Base-by-base conservation (phyloP, 1,140 invertebrate genomes). In the Piezodorus guildinii region DNA sequence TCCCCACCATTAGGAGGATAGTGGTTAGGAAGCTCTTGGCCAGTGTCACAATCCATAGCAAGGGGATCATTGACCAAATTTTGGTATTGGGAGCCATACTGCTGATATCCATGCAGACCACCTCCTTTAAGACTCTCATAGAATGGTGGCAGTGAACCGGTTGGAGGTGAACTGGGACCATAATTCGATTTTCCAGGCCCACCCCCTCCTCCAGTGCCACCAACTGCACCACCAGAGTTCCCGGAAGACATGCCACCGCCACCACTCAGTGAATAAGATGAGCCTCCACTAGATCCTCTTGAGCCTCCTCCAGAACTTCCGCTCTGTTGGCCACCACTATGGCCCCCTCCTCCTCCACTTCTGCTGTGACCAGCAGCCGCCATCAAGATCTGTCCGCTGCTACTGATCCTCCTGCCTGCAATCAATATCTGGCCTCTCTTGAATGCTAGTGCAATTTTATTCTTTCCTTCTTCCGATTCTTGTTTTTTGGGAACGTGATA, bases 121-220 rank as follows among this genome's bases (percentile, higher is more conserved):
- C 74, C 74, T 59, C 83, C 81, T 73, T 90, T 91, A 0, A 91
- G 77, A 16, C 85, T 89, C 74, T 90, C 88, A 70, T 90, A 90
- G 70, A 91, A 90, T 0, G 88, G 88, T 9, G 88, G 88, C 54
- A 91, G 72, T 45, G 86, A 88, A 0, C 86, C 87, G 0, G 87
- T 88, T 3, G 87, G 87, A 56, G 87, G 87, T 67, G 86, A 88
- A 67, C 87, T 89, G 3, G 87, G 87, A 4, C 87, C 88, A 71
- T 90, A 90, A 71, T 89, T 88, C 52, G 85, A 85, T 23, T 86
- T 79, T 2, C 79, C 79, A 46, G 64, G 58, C 4, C 68, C 63
- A 10, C 65, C 66, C 0, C 69, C 69, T 30, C 70, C 70, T 34
- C 65, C 67, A 12, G 79, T 77, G 5, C 81, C 79, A 8, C 81